These are phyloP conservation scores for Plutomurus gul DNA, from an alignment of 1,140 invertebrate genomes.

Conservation along the genomic window DNA sequence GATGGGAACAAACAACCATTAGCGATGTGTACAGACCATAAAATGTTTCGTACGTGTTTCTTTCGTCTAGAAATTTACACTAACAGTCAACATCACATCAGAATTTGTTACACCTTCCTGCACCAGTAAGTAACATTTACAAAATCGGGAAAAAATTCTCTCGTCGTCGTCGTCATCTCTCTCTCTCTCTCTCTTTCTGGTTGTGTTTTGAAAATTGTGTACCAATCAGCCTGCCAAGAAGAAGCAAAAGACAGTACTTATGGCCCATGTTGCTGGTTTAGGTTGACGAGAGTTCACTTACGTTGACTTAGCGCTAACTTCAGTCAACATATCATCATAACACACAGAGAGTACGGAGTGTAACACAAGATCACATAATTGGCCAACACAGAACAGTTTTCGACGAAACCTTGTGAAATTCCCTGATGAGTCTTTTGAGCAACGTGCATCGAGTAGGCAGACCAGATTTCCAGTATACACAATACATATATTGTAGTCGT, in stretches of 20 bases:
- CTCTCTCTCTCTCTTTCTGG: too few relatives aligned
- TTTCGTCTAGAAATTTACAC: conserved; percentile 42
- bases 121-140: conserved; percentile 27
- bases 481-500: too few relatives aligned
- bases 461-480: too few relatives aligned
- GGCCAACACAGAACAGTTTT: not conserved
- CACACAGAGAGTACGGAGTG: not conserved
- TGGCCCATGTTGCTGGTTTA: too few relatives aligned
- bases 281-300: too few relatives aligned
- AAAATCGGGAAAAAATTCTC: conserved; percentile 25
- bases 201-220: not conserved
- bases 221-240: too few relatives aligned
- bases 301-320: too few relatives aligned
- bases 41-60: conserved; percentile 45
- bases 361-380: conserved; percentile 1
- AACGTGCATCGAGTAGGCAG: not conserved
- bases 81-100: conserved; percentile 21
- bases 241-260: too few relatives aligned
- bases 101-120: conserved; percentile 45
- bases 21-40: conserved; percentile 45
- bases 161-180: too few relatives aligned
- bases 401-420: not conserved
- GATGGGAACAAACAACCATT: conserved; percentile 49
- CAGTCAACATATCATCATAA: not conserved
- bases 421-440: conserved; percentile 2